Base-by-base conservation (phyloP, 2,797 vertebrate genomes). In the Carduelis carduelis region DNA sequence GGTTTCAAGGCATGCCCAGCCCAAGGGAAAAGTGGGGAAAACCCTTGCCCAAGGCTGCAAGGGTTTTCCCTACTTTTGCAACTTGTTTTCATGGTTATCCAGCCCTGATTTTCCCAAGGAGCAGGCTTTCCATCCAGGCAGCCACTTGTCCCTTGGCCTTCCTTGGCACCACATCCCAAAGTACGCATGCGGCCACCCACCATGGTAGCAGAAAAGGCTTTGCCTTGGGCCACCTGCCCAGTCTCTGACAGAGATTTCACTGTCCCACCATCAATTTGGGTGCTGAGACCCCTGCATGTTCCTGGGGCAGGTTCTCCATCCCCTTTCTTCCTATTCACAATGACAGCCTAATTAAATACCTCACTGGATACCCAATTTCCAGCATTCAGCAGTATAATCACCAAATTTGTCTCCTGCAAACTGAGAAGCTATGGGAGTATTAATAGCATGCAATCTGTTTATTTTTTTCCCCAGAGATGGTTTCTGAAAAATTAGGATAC, bases 401-500 rank as follows among this genome's bases (percentile, higher is more conserved):
- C 47, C 3, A 13, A 43, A 23, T 86, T 76, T 87, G 17, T 66
- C 16, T 93, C 28, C 43, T 0, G 0, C 50, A 87, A 68, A 52
- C 0, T 3, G 72, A 77, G 47, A 78, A 82, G 35, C 53, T 77
- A 8, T 85, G 32, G 61, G 41, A 76, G 13, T 41, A 72, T 43
- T 78, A 60, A 72, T n/a, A 86, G 64, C 78, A 41, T 65, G 32
- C 8, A 44, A 77, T 39, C 14, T 7, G 7, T 82, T 78, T 87
- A 66, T 90, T 95, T 89, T 94, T 5, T 0, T 87, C 32, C 30
- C 64, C 61, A 72, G 39, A 79, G 75, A 61, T 41, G 18, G 41
- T 87, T 93, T 93, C 35, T 75, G 32, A 71, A 83, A 90, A 95
- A 57, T 46, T 63, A 80, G 83, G 26, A 78, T 70, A 79, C 23